Base-by-base conservation (phyloP, 2,888 invertebrate species). In the Pycnomerus fuliginosus region DNA sequence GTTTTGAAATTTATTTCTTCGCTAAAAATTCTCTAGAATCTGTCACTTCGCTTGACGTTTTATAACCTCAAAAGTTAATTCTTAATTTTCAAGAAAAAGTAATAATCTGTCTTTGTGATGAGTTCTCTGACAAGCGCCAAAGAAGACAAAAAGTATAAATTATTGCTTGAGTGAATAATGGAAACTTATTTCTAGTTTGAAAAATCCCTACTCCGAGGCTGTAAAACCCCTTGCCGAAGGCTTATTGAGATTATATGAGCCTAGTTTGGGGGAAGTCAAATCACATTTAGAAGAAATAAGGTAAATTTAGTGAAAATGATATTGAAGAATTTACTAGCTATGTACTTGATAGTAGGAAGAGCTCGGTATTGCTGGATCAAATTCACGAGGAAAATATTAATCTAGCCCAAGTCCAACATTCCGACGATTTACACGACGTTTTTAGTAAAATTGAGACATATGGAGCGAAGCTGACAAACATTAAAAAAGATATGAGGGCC, bases 401-500 rank as follows among this genome's bases (percentile, higher is more conserved):
- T 3, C 8, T 10, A 10, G 25, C 25, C 8, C 10, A 25, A 25
- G 11, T 25, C 4, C 25, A 25, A 25, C 25, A 25, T 10, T 25
- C 25, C 4, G 11, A 25, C 5, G 25, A 25, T 7, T 10, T 25
- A 3, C 25, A 25, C 4, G 25, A 10, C 11, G 3, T 25, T 4
- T 25, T 25, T 12, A 25, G 10, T 10, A 25, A 10, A 10, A 25
- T 25, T 4, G 25, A 25, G 11, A 10, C 11, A 4, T 25, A 25
- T 25, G 10, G 11, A 4, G 10, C 3, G 8, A 25, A 25, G 11
- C 11, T 25, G 11, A 10, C 11, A 10, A 25, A 25, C 11, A 25
- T 25, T 25, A 25, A 25, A 10, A 25, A 25, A 25, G 11, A 25
- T 25, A 25, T 25, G 25, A 25, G 11, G 11, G 10, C 4, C 3